Evolutionary conservation across 1,140 invertebrate genomes (phyloP), one percentile per base, ranked within the genome.

Genomic region (Cydia strobilella): DNA sequence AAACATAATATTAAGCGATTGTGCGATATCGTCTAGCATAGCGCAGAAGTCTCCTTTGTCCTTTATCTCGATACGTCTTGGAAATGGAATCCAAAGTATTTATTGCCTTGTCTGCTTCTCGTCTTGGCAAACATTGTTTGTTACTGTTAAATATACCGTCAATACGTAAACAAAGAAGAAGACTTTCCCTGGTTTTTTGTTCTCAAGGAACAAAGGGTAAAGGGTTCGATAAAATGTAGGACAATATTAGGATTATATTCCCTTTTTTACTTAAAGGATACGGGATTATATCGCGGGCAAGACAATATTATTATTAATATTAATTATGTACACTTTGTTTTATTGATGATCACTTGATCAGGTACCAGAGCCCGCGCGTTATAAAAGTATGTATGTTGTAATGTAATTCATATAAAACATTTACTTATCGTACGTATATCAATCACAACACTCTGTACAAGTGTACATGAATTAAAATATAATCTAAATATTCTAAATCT

Each of bases 241-340:
- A 23, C 6, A 18, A 54, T 18, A 23, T 23, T 59, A 6, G 48
- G 48, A 51, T 51, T 59, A 23, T 23, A 59, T 59, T 59, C 2
- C 20, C 7, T 59, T 20, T 6, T 59, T 59, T 59, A 51, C 6
- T n/a, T 10, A 12, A 59, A 2, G 54, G 54, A 23, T 59, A 1
- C 10, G n/a, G 9, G 20, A 59, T 59, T 10, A 66, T n/a, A 71
- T 69, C 72, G 63, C 74, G 72, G 51, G 51, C 23, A 54, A 59
- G 51, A 59, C 6, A 59, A 23, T 23, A 23, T 18, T n/a, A 59
- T n/a, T 59, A 59, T 20, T 23, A 18, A 23, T 7, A n/a, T 18
- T 51, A 1, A 51, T 51, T 51, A n/a, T n/a, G n/a, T n/a, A 6
- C 48, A 39, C 31, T 39, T 51, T 15, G 0, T 15, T n/a, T n/a